phyloP scores from a whole-genome alignment of 1,140 invertebrate species.

The Dendroctonus ponderosae region DNA sequence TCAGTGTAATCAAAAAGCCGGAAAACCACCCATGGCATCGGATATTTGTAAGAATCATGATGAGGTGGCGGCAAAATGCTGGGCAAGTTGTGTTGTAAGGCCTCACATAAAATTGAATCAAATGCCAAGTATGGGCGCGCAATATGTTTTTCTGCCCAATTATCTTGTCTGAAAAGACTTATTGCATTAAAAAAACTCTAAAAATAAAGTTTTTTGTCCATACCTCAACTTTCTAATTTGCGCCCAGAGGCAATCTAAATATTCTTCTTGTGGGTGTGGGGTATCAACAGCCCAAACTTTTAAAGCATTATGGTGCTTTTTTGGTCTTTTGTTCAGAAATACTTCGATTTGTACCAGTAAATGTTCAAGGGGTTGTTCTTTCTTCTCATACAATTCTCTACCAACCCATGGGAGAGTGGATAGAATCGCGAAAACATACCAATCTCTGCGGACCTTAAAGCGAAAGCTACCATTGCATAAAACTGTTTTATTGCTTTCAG shows the following conservation, averaged over 20 bases:
- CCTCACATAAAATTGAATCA: constrained; percentile 92
- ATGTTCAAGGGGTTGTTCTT: constrained; percentile 90
- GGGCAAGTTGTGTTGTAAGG: constrained; percentile 92
- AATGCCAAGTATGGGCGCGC: constrained; percentile 93
- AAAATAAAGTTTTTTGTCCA: background rate
- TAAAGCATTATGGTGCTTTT: constrained; percentile 87
- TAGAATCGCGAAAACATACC: constrained; percentile 95
- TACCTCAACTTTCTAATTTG: constrained; percentile 89
- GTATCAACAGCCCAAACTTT: constrained; percentile 90
- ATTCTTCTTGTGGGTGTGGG: constrained; percentile 97
- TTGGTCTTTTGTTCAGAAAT: constrained; percentile 90
- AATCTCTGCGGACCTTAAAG: constrained; percentile 77
- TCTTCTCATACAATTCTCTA: constrained; percentile 94
- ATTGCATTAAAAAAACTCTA: background rate
- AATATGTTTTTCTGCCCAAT: constrained; percentile 98
- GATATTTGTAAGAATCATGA: constrained; percentile 84
- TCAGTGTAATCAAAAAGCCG: constrained; percentile 98
- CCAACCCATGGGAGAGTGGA: constrained; percentile 95
- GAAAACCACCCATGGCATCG: constrained; percentile 87
- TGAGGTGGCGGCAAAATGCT: constrained; percentile 86
- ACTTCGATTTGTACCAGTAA: constrained; percentile 90
- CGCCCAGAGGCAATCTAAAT: constrained; percentile 95
- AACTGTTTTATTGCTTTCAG: background rate
- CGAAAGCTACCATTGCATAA: constrained; percentile 15
- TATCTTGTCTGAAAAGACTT: constrained; percentile 68